Conservation (phyloP, 2,113 vertebrate genomes). For the Pelmatolapia mariae region DNA sequence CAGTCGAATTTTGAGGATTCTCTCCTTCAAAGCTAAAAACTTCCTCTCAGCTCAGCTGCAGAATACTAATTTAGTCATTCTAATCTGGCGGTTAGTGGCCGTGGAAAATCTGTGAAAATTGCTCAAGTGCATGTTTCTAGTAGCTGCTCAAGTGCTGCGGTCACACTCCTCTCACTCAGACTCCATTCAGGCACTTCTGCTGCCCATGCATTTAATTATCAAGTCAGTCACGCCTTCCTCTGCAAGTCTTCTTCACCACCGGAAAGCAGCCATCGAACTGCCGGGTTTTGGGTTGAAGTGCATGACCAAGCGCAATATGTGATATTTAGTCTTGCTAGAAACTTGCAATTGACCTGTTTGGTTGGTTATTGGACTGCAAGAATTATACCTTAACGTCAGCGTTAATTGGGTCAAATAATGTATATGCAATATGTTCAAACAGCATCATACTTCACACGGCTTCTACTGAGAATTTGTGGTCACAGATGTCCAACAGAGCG, state of each 20-base stretch:
- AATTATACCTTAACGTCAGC: not conserved
- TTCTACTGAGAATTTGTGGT: not conserved
- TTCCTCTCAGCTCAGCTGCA: not conserved
- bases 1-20: not conserved
- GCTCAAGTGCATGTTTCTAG: not conserved
- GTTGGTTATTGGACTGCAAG: not conserved
- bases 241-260: not conserved
- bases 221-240: not conserved
- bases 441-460: not conserved
- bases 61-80: conserved; percentile 9
- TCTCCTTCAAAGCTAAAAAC: not conserved
- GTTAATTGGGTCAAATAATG: not conserved
- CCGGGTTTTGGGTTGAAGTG: not conserved
- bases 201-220: not conserved
- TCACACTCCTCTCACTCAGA: not conserved
- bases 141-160: not conserved
- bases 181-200: not conserved
- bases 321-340: not conserved
- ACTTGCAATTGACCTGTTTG: not conserved
- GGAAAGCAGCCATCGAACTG: not conserved
- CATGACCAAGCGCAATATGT: not conserved
- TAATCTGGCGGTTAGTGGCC: not conserved
- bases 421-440: not conserved
- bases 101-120: not conserved
- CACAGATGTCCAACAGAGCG: not conserved